phyloP scores from a whole-genome alignment of 2,113 vertebrate species.

The Epinephelus fuscoguttatus region DNA sequence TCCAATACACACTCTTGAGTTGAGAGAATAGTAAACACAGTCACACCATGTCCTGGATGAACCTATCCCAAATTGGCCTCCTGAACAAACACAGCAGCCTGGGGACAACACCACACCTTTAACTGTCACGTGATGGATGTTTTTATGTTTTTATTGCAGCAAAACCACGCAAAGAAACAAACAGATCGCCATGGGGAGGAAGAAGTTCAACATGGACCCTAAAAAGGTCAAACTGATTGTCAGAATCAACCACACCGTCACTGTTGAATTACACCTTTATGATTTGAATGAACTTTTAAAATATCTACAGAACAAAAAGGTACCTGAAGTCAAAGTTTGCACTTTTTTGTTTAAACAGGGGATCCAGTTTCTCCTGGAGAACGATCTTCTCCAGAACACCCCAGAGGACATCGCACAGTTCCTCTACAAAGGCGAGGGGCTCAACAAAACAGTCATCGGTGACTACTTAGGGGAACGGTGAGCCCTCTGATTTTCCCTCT shows the following conservation, averaged over 20 bases:
- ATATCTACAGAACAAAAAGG: slow-evolving; percentile 1
- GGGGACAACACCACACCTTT: slow-evolving; percentile 17
- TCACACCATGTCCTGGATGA: neutral
- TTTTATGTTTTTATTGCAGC: slow-evolving; percentile 78
- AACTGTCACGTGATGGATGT: slow-evolving; percentile 14
- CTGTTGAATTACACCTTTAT: slow-evolving; percentile 3
- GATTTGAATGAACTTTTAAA: neutral
- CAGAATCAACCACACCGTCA: neutral
- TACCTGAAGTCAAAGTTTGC: neutral
- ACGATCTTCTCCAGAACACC: slow-evolving; percentile 96
- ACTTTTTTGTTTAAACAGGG: slow-evolving; percentile 83
- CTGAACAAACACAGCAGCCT: slow-evolving; percentile 33
- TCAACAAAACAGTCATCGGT: slow-evolving; percentile 98
- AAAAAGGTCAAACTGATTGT: slow-evolving; percentile 88
- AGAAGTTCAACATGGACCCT: slow-evolving; percentile 99
- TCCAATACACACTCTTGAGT: neutral
- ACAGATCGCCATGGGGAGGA: slow-evolving; percentile 98
- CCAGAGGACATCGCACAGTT: slow-evolving; percentile 97
- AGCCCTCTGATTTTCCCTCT: slow-evolving; percentile 54
- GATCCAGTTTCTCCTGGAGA: slow-evolving; percentile 97
- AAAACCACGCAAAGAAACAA: slow-evolving; percentile 98
- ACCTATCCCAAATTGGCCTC: slow-evolving; percentile 16
- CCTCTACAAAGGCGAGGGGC: slow-evolving; percentile 97
- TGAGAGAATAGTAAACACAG: slow-evolving; percentile 30
- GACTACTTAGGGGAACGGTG: slow-evolving; percentile 99